Evolutionary conservation across 2,113 vertebrate genomes (phyloP), one percentile per base, ranked within the genome.

Genomic region (Dasyurus viverrinus): DNA sequence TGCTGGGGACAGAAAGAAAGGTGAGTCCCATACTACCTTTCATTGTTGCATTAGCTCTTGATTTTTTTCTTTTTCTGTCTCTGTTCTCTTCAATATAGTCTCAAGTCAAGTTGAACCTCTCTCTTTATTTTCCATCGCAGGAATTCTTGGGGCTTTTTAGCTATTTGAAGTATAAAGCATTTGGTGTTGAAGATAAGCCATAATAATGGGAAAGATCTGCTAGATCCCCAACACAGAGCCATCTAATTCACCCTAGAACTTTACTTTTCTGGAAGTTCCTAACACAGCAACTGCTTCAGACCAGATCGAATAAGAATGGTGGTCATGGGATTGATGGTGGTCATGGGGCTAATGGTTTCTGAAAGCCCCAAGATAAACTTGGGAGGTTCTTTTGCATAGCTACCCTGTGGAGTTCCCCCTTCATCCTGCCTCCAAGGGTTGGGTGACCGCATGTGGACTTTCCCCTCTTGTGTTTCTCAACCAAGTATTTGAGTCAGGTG

Each of bases 401-500:
- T 54, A 26, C 9, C 54, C 91, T 36, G 12, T 25, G 25, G 94
- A 97, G 68, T 92, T 92, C 36, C 92, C 46, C 95, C 47, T 94
- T 91, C 46, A 90, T 90, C 89, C 47, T 90, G 7, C 25, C 89
- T 54, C 46, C 46, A 91, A 92, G 68, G 57, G 42, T 48, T n/a
- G 93, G 84, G 84, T 54, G 90, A 90, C 89, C 27, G 53, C 48
- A 90, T 19, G 30, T 94, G 93, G 95, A 94, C 92, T 96, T 98
- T 95, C 96, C 96, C 96, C 92, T 54, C 42, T 2, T 42, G 0
- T 0, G 46, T 97, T 97, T 96, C 95, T 97, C 95, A 97, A 54
- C 57, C 1, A 22, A 2, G 55, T 76, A 26, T 94, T 92, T 94
- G 52, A 2, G 10, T 90, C 89, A 93, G 60, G 91, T 93, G 96